These are phyloP conservation scores for Echeneis naucrates DNA, from an alignment of 2,797 vertebrate genomes.

Conservation along the genomic window DNA sequence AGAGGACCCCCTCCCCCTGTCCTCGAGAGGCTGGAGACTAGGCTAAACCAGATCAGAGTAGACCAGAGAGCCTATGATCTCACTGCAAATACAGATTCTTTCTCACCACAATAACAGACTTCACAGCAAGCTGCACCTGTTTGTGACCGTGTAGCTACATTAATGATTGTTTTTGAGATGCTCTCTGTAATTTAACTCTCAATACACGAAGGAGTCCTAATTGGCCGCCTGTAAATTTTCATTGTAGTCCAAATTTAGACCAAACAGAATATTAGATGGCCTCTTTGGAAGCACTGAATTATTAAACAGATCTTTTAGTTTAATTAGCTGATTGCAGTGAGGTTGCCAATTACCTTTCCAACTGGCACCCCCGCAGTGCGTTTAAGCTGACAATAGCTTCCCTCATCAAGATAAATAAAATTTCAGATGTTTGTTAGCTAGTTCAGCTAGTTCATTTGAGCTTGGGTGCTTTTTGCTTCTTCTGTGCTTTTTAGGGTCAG, in stretches of 20 bases:
- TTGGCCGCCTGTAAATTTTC: slow-evolving; percentile 52
- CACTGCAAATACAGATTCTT: slow-evolving; percentile 15
- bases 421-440: too few relatives aligned
- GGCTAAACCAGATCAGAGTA: too few relatives aligned
- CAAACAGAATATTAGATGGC: slow-evolving; percentile 16
- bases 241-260: slow-evolving; percentile 62
- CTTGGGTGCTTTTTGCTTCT: too few relatives aligned
- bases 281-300: slow-evolving; percentile 36
- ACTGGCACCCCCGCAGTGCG: slow-evolving; percentile 9
- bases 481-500: too few relatives aligned
- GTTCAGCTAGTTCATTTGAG: too few relatives aligned
- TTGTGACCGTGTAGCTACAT: slow-evolving; percentile 7
- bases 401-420: slow-evolving; percentile 9
- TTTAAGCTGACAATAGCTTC: background rate
- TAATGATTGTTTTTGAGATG: slow-evolving; percentile 34
- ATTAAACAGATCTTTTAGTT: slow-evolving; percentile 49
- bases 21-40: too few relatives aligned
- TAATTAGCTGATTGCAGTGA: slow-evolving; percentile 54
- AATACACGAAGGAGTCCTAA: slow-evolving; percentile 39
- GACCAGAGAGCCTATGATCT: slow-evolving; percentile 41
- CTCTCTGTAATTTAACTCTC: slow-evolving; percentile 6
- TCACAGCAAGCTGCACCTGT: background rate
- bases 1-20: too few relatives aligned
- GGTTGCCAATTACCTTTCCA: slow-evolving; percentile 32
- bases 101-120: slow-evolving; percentile 3